Base-by-base conservation (phyloP, 2,888 invertebrate species). In the Cantharis lateralis region DNA sequence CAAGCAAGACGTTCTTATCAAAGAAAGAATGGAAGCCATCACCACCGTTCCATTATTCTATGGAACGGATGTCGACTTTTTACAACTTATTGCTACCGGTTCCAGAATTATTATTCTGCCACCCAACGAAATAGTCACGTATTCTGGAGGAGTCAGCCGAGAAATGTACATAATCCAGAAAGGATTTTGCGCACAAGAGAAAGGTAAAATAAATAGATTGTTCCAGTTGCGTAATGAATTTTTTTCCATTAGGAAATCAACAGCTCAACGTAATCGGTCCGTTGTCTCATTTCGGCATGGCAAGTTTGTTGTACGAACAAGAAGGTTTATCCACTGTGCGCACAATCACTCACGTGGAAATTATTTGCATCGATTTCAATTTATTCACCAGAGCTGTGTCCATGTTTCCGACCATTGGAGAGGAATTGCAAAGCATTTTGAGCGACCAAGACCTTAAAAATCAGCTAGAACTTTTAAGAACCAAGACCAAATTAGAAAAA, bases 151-250 rank as follows among this genome's bases (percentile, higher is more conserved):
- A 11, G 87, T 90, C 9, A 88, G 89, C 20, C 87, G 90, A 80
- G 91, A 90, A 78, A 84, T 91, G 69, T 91, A 91, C 78, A 89
- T 91, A 13, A 89, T 91, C 62, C 89, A 89, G 81, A 89, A 89
- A 78, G 91, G 91, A 20, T 90, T 89, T 82, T 91, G 91, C 79
- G 83, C 89, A 70, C 86, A 90, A 68, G 84, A 87, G 83, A 86
- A 85, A 77, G 88, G 88, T 81, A 63, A 68, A 68, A n/a, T 7
- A n/a, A n/a, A 13, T n/a, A 5, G 2, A n/a, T n/a, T 68, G 20
- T 1, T 10, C 4, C 10, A 18, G 5, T 10, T 62, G n/a, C 11
- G 2, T 70, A 20, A 15, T 20, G n/a, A 70, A 20, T 26, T 28
- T 0, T 32, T 48, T 70, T 70, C n/a, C 26, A 11, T 62, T 61